These are phyloP conservation scores for Cotesia congregata DNA, from an alignment of 2,888 invertebrate species.

Conservation along the genomic window DNA sequence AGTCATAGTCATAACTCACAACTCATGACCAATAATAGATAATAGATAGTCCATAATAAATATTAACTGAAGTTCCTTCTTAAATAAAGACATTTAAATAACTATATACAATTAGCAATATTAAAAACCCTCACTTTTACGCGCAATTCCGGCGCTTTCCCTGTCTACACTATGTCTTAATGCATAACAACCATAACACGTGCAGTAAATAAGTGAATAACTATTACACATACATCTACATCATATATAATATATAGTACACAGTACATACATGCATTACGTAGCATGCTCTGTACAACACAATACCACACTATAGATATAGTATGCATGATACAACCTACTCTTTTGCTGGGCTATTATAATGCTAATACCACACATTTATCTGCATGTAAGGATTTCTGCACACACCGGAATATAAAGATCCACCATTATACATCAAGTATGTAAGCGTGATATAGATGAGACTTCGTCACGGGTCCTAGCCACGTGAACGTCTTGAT, in stretches of 20 bases:
- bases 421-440: constrained; percentile 2
- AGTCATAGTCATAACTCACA: too few species aligned
- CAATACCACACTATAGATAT: not conserved
- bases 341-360: constrained; percentile 37
- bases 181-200: constrained; percentile 31
- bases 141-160: constrained; percentile 19
- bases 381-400: not conserved
- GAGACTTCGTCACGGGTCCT: constrained; percentile 21
- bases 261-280: not conserved
- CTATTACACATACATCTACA: constrained; percentile 2
- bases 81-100: constrained; percentile 1
- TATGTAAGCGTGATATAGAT: constrained; percentile 13
- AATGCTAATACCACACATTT: constrained; percentile 41
- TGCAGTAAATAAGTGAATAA: constrained; percentile 13
- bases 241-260: not conserved
- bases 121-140: not conserved
- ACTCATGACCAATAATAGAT: too few species aligned
- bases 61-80: not conserved
- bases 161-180: constrained; percentile 19
- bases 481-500: constrained; percentile 14
- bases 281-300: not conserved
- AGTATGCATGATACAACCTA: constrained; percentile 15
- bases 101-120: not conserved
- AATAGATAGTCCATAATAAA: not conserved
- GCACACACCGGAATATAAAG: too few species aligned